Conservation (phyloP, 2,888 invertebrate species). For the Odontomyia ornata region DNA sequence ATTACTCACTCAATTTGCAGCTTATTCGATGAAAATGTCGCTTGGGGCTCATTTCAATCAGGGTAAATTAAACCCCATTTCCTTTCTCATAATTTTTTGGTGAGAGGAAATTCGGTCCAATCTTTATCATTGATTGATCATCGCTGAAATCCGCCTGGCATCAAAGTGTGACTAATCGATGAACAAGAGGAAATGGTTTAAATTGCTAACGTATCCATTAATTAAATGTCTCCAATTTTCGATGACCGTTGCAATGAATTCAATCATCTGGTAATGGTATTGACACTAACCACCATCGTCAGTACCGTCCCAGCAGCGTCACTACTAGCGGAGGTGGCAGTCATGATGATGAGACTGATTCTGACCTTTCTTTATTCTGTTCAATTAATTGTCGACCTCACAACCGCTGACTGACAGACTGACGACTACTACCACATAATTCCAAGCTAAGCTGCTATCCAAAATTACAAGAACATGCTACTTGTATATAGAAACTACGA, state of each 20-base stretch:
- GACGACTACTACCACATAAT: too few relatives aligned
- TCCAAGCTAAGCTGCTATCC: too few relatives aligned
- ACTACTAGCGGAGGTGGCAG: background rate
- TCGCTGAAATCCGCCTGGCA: background rate
- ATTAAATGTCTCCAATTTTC: conserved; percentile 18
- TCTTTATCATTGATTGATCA: conserved; percentile 19
- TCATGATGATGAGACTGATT: background rate
- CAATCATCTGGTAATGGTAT: background rate
- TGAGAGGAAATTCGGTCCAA: too few relatives aligned
- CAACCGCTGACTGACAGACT: too few relatives aligned
- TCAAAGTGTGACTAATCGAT: conserved; percentile 27
- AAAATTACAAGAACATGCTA: too few relatives aligned
- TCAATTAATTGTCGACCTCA: conserved; percentile 17
- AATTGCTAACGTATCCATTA: conserved; percentile 5
- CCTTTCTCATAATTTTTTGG: too few relatives aligned
- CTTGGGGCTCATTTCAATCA: too few relatives aligned
- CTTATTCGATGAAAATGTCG: too few relatives aligned
- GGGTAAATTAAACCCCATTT: too few relatives aligned
- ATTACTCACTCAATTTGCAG: too few relatives aligned
- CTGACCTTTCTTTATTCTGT: conserved; percentile 20
- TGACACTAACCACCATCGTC: background rate
- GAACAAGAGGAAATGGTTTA: conserved; percentile 7
- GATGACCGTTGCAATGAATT: background rate
- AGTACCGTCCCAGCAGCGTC: background rate
- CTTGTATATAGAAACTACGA: too few relatives aligned